phyloP scores from a whole-genome alignment of 2,888 invertebrate genomes.

The Julus scanicus region DNA sequence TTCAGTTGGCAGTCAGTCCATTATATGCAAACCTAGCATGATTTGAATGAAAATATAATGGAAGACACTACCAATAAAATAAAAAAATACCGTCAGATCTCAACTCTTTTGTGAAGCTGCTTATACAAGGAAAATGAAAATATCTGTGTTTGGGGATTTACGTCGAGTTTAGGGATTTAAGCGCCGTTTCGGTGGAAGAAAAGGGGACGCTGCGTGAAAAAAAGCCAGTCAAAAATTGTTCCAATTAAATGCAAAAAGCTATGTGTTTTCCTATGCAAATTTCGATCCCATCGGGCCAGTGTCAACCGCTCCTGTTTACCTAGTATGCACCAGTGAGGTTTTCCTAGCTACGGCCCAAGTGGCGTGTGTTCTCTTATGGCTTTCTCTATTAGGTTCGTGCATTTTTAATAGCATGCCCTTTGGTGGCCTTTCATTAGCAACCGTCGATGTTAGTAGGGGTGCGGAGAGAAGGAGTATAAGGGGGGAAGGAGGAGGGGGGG shows the following conservation, averaged over 20 bases:
- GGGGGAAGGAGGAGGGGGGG: background rate
- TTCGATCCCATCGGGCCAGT: slow-evolving; percentile 38
- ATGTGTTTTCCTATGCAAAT: background rate
- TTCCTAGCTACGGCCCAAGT: slow-evolving; percentile 32
- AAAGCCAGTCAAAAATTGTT: background rate
- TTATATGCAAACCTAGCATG: slow-evolving; percentile 10
- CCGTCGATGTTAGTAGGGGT: slow-evolving; percentile 27
- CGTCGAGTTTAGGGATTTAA: background rate
- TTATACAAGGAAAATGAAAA: background rate
- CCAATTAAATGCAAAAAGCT: background rate
- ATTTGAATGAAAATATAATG: background rate
- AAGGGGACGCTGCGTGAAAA: background rate
- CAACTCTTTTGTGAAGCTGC: background rate
- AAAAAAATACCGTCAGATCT: background rate
- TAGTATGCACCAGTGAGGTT: slow-evolving; percentile 30
- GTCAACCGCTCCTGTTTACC: slow-evolving; percentile 27
- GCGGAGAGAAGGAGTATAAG: background rate
- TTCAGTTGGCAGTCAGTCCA: background rate
- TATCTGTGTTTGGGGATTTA: background rate
- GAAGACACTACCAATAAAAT: background rate
- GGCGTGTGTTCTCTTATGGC: slow-evolving; percentile 8
- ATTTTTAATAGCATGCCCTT: slow-evolving; percentile 44
- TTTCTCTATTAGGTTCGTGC: background rate
- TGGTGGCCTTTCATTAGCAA: slow-evolving; percentile 43
- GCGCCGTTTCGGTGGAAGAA: background rate